Base-by-base conservation (phyloP, 2,797 vertebrate genomes). In the Anguilla anguilla region DNA sequence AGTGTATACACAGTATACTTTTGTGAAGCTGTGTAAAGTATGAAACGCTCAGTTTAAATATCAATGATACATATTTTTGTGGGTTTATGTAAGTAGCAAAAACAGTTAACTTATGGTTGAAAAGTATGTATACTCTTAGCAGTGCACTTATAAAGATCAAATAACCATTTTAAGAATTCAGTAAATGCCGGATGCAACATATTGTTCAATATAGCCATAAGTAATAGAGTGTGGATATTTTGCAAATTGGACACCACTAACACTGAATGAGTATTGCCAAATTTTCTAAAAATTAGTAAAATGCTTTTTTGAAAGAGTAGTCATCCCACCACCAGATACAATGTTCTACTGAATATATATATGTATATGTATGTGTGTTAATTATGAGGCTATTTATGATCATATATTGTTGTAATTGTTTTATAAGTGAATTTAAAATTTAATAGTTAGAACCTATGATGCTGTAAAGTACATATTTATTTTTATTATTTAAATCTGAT, bases 401-500 rank as follows among this genome's bases (percentile, higher is more conserved):
- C 91, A 93, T 88, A 94, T 95, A 90, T 93, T 94, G 91, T 93
- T 92, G 94, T 95, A 91, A 92, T 93, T 95, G 94, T 94, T 95
- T 93, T 94, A 89, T 82, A 94, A 90, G 94, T 95, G 93, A 94
- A 89, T 95, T 93, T 94, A 92, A 94, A 93, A 95, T 93, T 88
- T 94, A 93, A 95, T 88, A 90, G 87, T 91, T 95, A 95, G 94
- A 94, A 88, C 90, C 91, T 82, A 91, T 92, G 85, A 90, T 88
- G 91, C 91, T 94, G 92, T 93, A 90, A 89, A 93, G 93, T 93
- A 93, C 93, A 92, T 89, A 90, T 94, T 96, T 94, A 94, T 96
- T 96, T 91, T 95, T 95, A 93, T 95, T 94, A 91, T 90, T 94
- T 94, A 91, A 87, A 91, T 89, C 87, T 92, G 93, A 89, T 92